Percentiles rank a stretch among this genome's conserved stretches.
Conservation (phyloP, 1,140 invertebrate species). For the Platyura marginata region DNA sequence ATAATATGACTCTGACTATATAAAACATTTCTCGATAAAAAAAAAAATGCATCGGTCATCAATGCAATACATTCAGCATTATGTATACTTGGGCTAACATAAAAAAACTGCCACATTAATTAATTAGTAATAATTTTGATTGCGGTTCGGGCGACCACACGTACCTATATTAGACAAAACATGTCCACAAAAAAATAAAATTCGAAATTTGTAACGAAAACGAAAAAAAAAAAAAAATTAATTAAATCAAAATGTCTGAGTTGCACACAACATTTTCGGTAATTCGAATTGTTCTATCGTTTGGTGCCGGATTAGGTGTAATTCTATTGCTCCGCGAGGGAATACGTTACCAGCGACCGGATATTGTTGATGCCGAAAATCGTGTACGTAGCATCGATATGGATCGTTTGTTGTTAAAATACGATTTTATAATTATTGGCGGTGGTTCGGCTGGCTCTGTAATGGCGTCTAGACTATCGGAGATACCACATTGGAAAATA, state of each 20-base stretch:
- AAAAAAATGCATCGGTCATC: no score
- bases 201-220: no score
- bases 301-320: constrained; percentile 37
- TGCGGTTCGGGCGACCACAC: no score
- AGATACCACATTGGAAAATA: constrained; percentile 46
- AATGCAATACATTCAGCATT: no score
- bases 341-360: constrained; percentile 37
- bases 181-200: no score
- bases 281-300: constrained; percentile 36
- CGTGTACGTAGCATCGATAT: constrained; percentile 29
- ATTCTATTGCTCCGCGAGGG: constrained; percentile 36
- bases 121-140: no score
- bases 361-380: constrained; percentile 41
- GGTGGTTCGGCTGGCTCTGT: constrained; percentile 68
- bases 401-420: constrained; percentile 29
- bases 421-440: constrained; percentile 64
- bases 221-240: no score
- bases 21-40: no score
- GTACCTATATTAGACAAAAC: no score
- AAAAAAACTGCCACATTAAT: no score
- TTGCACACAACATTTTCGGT: constrained; percentile 7
- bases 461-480: constrained; percentile 53
- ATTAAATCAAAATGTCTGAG: not conserved
- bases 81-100: no score
- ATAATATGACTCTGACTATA: no score